Evolutionary conservation across 2,888 invertebrate species (phyloP).

Genomic region (Lasioglossum marginatum): DNA sequence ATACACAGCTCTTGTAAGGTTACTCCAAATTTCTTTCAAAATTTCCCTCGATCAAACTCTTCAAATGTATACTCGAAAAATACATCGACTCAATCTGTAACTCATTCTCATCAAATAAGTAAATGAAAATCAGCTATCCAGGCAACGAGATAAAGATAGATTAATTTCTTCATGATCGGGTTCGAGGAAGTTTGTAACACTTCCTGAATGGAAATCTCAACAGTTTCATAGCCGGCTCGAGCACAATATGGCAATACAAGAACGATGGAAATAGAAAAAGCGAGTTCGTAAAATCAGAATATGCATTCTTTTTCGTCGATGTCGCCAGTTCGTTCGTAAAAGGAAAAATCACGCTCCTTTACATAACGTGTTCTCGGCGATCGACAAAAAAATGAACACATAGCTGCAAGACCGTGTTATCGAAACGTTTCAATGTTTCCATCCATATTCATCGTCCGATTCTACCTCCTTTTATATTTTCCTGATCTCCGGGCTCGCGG

Average conservation of each 20-base stretch:
- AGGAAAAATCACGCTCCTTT: constrained; percentile 17
- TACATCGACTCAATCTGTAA: no score
- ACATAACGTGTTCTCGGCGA: constrained; percentile 43
- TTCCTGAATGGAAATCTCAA: not conserved
- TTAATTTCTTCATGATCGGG: not conserved
- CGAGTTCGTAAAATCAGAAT: not conserved
- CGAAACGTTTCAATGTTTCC: constrained; percentile 36
- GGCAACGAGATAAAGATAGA: no score
- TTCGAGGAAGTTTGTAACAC: not conserved
- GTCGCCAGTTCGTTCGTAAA: not conserved
- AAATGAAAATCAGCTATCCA: no score
- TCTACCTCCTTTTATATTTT: constrained; percentile 27
- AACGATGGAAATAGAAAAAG: not conserved
- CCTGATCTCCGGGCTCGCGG: not conserved
- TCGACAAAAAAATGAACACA: constrained; percentile 35
- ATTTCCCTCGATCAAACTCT: no score
- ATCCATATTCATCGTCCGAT: constrained; percentile 48
- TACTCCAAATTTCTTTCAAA: no score
- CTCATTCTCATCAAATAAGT: no score
- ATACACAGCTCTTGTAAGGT: no score
- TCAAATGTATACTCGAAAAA: no score
- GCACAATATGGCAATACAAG: not conserved
- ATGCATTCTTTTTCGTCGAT: not conserved
- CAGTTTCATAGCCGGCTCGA: not conserved
- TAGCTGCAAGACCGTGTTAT: constrained; percentile 44